phyloP scores from a whole-genome alignment of 2,888 invertebrate species.

The Meiosimyza platycephala region DNA sequence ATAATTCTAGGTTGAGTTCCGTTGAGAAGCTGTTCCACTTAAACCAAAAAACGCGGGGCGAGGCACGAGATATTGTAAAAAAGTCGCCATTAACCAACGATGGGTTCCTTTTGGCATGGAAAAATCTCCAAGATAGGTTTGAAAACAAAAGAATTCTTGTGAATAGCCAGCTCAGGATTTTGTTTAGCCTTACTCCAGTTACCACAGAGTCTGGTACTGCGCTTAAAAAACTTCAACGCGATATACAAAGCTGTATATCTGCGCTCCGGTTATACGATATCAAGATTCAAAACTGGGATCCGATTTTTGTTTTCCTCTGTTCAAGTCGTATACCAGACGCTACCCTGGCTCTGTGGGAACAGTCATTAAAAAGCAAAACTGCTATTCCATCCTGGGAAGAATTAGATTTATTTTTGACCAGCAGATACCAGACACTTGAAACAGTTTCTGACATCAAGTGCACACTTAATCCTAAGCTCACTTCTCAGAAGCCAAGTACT shows the following conservation, averaged over 20 bases:
- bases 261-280: neutral
- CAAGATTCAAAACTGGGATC: neutral
- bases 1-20: neutral
- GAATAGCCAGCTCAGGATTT: neutral
- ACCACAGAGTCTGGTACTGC: neutral
- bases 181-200: neutral
- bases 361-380: too few relatives aligned
- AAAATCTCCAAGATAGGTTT: neutral
- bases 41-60: conserved; percentile 4
- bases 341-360: too few relatives aligned
- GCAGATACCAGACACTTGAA: neutral
- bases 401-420: neutral
- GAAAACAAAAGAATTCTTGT: conserved; percentile 2
- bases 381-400: conserved; percentile 1
- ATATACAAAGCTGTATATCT: conserved; percentile 2
- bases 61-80: neutral
- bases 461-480: neutral
- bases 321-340: neutral
- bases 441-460: neutral
- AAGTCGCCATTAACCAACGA: neutral
- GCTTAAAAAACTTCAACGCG: conserved; percentile 9
- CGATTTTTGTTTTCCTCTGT: neutral
- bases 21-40: conserved; percentile 15
- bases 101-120: neutral
- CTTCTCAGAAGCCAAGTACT: too few relatives aligned